These are phyloP conservation scores for Stenchaetothrips biformis DNA, from an alignment of 2,888 invertebrate species.

Conservation along the genomic window DNA sequence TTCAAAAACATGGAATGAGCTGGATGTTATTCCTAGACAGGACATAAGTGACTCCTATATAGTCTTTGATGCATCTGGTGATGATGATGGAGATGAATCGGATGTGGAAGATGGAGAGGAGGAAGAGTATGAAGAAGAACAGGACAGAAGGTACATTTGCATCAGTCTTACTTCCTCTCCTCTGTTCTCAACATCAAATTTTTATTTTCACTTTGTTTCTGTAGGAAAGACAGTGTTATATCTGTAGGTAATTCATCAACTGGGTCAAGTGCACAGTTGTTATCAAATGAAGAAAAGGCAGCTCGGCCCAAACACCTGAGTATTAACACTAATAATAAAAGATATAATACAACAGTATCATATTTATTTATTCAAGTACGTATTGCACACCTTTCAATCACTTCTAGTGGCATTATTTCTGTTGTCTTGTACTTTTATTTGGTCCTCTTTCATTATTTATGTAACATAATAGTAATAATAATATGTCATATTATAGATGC, in stretches of 20 bases:
- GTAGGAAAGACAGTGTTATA: conserved; percentile 20
- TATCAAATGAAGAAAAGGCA: not conserved
- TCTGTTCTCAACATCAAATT: conserved; percentile 8
- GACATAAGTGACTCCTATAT: conserved; percentile 49
- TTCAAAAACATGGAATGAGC: not conserved
- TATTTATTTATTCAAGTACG: conserved; percentile 7
- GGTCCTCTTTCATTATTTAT: too few species aligned
- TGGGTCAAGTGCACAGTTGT: not conserved
- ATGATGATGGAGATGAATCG: conserved; percentile 35
- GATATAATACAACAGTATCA: not conserved
- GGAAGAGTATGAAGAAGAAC: not conserved
- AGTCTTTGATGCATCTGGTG: conserved; percentile 48
- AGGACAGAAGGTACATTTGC: not conserved
- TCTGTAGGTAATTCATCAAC: not conserved
- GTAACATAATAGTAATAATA: too few species aligned
- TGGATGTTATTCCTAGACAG: not conserved
- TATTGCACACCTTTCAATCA: too few species aligned
- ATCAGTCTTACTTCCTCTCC: not conserved
- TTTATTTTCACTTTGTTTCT: conserved; percentile 1
- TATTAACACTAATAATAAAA: not conserved
- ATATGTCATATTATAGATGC: conserved; percentile 79
- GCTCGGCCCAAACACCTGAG: not conserved
- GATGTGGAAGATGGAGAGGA: conserved; percentile 35
- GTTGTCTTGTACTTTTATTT: too few species aligned
- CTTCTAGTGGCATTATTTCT: too few species aligned